These are phyloP conservation scores for Hydriomena furcata DNA, from an alignment of 2,888 invertebrate genomes.

Conservation along the genomic window DNA sequence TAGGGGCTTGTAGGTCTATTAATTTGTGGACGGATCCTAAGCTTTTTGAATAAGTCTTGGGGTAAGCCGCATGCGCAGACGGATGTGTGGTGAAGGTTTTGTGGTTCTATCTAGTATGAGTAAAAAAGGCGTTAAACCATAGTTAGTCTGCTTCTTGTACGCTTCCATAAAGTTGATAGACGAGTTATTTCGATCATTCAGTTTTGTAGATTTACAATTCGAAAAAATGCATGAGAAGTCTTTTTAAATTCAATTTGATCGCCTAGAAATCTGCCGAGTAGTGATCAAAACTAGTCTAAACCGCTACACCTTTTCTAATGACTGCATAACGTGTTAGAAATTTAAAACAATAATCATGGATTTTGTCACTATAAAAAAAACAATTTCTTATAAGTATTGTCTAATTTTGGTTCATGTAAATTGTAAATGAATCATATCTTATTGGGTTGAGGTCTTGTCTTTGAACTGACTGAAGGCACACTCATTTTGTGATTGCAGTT, in stretches of 20 bases:
- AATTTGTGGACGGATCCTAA: conserved; percentile 31
- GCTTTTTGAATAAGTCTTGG: conserved; percentile 38
- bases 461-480: too few species aligned
- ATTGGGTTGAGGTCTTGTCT: too few species aligned
- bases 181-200: conserved; percentile 62
- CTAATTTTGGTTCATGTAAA: too few species aligned
- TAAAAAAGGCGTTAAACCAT: conserved; percentile 58
- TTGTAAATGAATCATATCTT: too few species aligned
- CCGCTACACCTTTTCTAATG: conserved; percentile 12
- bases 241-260: conserved; percentile 44
- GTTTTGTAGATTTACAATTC: conserved; percentile 59
- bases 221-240: conserved; percentile 63
- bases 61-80: conserved; percentile 71
- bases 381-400: too few species aligned
- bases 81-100: conserved; percentile 72
- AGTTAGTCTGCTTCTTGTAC: conserved; percentile 71
- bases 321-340: background rate
- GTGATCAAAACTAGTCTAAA: conserved; percentile 43
- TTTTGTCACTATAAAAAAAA: too few species aligned
- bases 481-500: conserved; percentile 27
- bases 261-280: conserved; percentile 41
- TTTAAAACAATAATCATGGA: too few species aligned
- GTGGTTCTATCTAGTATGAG: conserved; percentile 61
- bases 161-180: conserved; percentile 71
- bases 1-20: conserved; percentile 52